phyloP scores from a whole-genome alignment of 1,140 invertebrate genomes.

The Ladona fulva region DNA sequence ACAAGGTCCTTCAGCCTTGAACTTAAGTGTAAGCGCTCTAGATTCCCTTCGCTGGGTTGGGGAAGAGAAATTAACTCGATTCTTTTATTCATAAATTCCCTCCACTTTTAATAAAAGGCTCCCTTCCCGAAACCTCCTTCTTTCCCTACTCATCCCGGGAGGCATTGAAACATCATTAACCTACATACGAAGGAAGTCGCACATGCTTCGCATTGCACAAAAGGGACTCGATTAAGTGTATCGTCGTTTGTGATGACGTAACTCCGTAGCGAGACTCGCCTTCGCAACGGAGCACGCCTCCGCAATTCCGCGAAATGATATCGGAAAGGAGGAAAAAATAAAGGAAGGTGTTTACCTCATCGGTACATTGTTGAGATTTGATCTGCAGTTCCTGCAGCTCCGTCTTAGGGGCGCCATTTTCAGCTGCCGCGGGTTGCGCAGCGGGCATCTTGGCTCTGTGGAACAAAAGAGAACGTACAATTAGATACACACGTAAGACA shows the following conservation, averaged over 20 bases:
- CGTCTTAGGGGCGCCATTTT: conserved; percentile 64
- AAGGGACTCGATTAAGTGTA: not conserved
- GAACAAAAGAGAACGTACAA: not conserved
- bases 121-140: no score
- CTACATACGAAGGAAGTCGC: not conserved
- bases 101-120: no score
- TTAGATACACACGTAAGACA: no score
- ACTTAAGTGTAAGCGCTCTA: no score
- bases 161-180: conserved; percentile 1
- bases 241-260: no score
- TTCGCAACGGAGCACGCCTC: not conserved
- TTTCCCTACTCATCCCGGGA: no score
- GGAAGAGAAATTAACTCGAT: no score
- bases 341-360: conserved; percentile 59
- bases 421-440: conserved; percentile 43
- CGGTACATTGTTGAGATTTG: conserved; percentile 73
- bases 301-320: not conserved
- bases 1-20: no score
- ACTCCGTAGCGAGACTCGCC: not conserved
- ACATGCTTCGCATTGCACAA: not conserved
- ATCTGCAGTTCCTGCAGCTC: conserved; percentile 86
- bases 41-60: no score
- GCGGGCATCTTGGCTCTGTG: conserved; percentile 40
- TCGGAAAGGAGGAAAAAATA: not conserved
- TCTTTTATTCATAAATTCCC: no score